Percentiles rank a stretch among this genome's conserved stretches.
Evolutionary conservation across 2,888 invertebrate genomes (phyloP).

Genomic region (Diarsia dahlii): DNA sequence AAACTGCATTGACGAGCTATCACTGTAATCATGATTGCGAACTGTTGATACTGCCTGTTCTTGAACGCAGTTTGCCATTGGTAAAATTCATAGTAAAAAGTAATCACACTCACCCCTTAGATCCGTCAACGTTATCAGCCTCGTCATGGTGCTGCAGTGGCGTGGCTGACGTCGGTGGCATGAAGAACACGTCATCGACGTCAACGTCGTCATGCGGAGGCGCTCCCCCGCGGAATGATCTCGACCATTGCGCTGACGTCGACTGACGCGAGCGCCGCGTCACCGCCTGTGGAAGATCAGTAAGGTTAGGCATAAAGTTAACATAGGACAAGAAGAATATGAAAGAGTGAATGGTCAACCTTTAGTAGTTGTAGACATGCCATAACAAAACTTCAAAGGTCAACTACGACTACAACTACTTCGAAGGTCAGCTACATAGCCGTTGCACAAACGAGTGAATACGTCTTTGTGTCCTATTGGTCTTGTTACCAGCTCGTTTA

Average conservation of each 20-base stretch:
- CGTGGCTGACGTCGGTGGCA: constrained; percentile 79
- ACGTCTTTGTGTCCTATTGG: neutral
- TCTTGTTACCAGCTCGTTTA: neutral
- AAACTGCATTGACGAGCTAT: neutral
- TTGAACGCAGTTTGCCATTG: neutral
- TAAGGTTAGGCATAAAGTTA: neutral
- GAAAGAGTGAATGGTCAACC: neutral
- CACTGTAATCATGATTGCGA: neutral
- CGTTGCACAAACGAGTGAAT: neutral
- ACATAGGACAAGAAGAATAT: neutral
- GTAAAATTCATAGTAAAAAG: neutral
- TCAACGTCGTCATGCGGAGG: constrained; percentile 84
- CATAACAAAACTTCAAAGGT: neutral
- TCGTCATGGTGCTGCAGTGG: constrained; percentile 89
- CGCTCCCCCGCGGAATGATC: constrained; percentile 92
- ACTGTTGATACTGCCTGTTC: neutral
- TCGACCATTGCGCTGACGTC: constrained; percentile 92
- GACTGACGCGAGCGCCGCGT: constrained; percentile 91
- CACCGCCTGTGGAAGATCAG: constrained; percentile 82
- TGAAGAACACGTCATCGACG: constrained; percentile 85
- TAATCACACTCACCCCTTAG: constrained; percentile 83
- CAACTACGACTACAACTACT: too few relatives aligned
- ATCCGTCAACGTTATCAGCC: constrained; percentile 81
- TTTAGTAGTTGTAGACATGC: neutral
- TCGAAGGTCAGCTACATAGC: neutral